These are phyloP conservation scores for Prostheceraeus crozeri DNA, from an alignment of 2,888 invertebrate species.

Conservation along the genomic window DNA sequence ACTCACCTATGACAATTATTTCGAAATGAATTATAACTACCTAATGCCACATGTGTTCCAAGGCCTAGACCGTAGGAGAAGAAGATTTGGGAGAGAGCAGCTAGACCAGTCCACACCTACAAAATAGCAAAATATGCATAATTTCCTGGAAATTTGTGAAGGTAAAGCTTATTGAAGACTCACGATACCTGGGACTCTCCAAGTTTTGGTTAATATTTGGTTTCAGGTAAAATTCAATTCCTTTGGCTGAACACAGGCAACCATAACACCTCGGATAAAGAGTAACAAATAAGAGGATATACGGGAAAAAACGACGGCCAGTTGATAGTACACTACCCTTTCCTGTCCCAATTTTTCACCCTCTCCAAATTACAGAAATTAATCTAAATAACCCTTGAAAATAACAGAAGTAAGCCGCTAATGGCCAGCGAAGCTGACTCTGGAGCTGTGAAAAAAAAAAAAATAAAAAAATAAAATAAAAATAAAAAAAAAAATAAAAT, in stretches of 20 bases:
- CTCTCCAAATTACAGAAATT: too few relatives aligned
- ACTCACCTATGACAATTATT: constrained; percentile 94
- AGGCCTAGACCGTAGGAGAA: constrained; percentile 94
- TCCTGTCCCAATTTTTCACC: too few relatives aligned
- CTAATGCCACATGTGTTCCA: constrained; percentile 88
- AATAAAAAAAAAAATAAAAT: too few relatives aligned
- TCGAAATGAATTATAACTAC: constrained; percentile 93
- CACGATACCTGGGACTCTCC: constrained; percentile 35
- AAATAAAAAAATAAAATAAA: too few relatives aligned
- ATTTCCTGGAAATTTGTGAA: too few relatives aligned
- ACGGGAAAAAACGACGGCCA: constrained; percentile 38
- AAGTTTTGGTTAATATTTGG: constrained; percentile 37
- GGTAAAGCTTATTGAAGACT: too few relatives aligned
- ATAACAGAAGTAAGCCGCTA: constrained; percentile 85
- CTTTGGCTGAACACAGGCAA: constrained; percentile 32
- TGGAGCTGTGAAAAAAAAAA: too few relatives aligned
- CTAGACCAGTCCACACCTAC: constrained; percentile 93
- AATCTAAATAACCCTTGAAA: too few relatives aligned
- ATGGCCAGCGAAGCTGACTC: constrained; percentile 80
- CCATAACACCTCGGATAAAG: constrained; percentile 36
- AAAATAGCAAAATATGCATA: too few relatives aligned
- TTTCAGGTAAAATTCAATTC: constrained; percentile 37
- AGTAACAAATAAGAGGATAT: constrained; percentile 34
- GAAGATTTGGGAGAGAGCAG: constrained; percentile 96
- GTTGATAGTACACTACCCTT: too few relatives aligned